Evolutionary conservation across 2,113 vertebrate species (phyloP), one percentile per base, ranked within the genome.

Genomic region (Chlorodrepanis virens): DNA sequence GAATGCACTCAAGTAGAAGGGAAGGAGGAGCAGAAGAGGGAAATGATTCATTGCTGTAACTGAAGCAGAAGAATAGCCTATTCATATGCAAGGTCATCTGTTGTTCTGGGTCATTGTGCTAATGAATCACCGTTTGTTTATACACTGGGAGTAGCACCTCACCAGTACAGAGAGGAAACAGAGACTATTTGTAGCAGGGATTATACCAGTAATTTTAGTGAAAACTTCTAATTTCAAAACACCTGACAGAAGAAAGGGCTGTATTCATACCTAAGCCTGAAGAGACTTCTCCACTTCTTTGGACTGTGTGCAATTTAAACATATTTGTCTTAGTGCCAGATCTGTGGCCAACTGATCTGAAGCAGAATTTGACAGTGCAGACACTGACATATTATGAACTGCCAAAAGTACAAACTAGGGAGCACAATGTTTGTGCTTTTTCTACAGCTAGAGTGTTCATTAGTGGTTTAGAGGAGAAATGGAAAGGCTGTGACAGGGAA

Each of bases 101-200:
- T 94, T 96, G 96, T 96, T 95, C 94, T 94, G 1, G 42, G 80
- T 89, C 91, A 82, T 89, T 91, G 93, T 96, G 85, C 80, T 97
- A 96, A 96, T 97, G 94, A 98, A 94, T 98, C 96, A 97, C 79
- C 17, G 0, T 78, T 75, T 97, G 90, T 97, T 96, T 97, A 94
- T 91, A 91, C 68, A 90, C 70, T 77, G 77, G 94, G 93, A 96
- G 70, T 64, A 96, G 78, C 63, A 95, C 76, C 56, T 96, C 95
- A 94, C 86, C 84, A 68, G 67, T 60, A 94, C n/a, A 65, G 94
- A 76, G 79, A 92, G 92, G 95, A 97, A 97, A 96, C 40, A 85
- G 93, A 96, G 25, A 52, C 76, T 95, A 76, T 97, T 94, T 96
- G 89, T 95, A 91, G 86, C 72, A 72, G 59, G 83, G 70, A 85